Evolutionary conservation across 2,113 vertebrate species (phyloP), one percentile per base, ranked within the genome.

Genomic region (Chionis minor): DNA sequence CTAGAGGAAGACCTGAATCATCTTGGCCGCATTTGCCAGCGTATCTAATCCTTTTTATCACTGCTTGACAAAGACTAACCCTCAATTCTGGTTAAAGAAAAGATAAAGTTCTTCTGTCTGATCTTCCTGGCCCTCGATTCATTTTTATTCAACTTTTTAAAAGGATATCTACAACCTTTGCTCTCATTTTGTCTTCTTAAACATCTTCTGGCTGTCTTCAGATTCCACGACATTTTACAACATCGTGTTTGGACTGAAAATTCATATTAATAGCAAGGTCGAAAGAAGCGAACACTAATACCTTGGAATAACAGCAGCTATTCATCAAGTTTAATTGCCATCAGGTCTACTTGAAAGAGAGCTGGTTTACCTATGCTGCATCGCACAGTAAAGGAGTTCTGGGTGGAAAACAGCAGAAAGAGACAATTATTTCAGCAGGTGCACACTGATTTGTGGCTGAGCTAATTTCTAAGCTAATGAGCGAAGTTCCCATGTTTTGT

Each of bases 261-360:
- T 91, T 92, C 72, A n/a, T 96, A 86, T 93, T 84, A 92, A 90
- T 71, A 83, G 6, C 38, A 84, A 94, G 35, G 49, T 49, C 71
- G 90, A 96, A 94, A 90, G 80, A 91, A 88, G 75, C 40, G 80
- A 91, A 94, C 45, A 69, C 72, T 95, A 95, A 96, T 97, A 92
- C 74, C 80, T 94, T 88, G 38, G 81, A 91, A 88, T 77, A 12
- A 4, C 30, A 49, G 84, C 61, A 95, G 52, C 70, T 85, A 95
- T 97, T 95, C 11, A 93, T 97, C 94, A 92, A 70, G n/a, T 94
- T 91, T 97, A 95, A 96, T 95, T 97, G 83, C 92, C 44, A 90
- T 33, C 35, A 81, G 35, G 42, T 88, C 73, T 86, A 5, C 56
- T 74, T 69, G 56, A 72, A 94, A 95, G 88, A 90, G 12, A 93